A percentile compares a stretch with the other conserved stretches of the same genome.
These are phyloP conservation scores for Minunthozetes semirufus DNA, from an alignment of 2,888 invertebrate species.

Conservation along the genomic window DNA sequence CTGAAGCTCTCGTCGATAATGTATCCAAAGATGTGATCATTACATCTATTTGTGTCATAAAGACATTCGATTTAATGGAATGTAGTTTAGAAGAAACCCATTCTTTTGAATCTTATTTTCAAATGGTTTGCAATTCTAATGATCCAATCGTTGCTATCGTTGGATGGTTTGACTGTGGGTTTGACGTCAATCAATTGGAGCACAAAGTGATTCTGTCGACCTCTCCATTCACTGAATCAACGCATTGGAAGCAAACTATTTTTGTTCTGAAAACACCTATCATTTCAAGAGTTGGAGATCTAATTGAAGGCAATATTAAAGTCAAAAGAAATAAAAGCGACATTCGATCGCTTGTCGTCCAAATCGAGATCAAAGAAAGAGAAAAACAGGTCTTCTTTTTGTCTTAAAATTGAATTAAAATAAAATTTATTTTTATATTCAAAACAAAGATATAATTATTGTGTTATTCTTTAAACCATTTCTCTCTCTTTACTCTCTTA, in stretches of 20 bases:
- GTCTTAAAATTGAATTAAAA: neutral
- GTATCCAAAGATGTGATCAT: conserved; percentile 60
- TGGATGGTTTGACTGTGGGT: conserved; percentile 83
- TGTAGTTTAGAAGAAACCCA: conserved; percentile 60
- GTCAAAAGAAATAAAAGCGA: conserved; percentile 31
- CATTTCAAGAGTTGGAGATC: conserved; percentile 60
- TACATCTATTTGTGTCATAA: conserved; percentile 55
- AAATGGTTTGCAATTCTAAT: conserved; percentile 58
- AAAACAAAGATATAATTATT: neutral
- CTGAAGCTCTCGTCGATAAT: conserved; percentile 65
- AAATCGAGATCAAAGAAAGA: neutral
- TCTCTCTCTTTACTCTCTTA: conserved; percentile 5
- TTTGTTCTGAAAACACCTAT: conserved; percentile 72
- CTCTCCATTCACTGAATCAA: conserved; percentile 62
- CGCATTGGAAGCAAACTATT: conserved; percentile 93
- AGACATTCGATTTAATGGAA: conserved; percentile 64
- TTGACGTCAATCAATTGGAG: conserved; percentile 57
- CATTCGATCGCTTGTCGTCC: conserved; percentile 26
- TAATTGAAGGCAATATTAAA: conserved; percentile 37
- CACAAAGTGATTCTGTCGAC: conserved; percentile 61
- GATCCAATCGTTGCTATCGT: conserved; percentile 70
- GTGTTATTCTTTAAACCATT: conserved; percentile 9
- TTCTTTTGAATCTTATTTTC: conserved; percentile 62
- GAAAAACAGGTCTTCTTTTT: conserved; percentile 16
- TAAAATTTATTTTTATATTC: no score